Evolutionary conservation across 2,888 invertebrate species (phyloP).

Genomic region (Rhamnusium bicolor): DNA sequence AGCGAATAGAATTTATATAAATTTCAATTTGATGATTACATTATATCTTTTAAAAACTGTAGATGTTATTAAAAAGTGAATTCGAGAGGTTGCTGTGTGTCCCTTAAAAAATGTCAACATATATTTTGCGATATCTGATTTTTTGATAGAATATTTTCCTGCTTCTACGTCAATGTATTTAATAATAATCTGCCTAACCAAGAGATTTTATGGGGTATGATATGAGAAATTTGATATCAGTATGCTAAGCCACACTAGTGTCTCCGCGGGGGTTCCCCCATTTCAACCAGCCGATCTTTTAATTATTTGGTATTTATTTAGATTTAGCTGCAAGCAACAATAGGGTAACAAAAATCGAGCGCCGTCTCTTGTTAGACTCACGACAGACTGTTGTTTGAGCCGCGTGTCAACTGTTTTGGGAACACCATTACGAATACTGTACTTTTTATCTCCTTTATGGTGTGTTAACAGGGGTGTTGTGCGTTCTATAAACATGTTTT

Average conservation of each 20-base stretch:
- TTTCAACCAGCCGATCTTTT: slow-evolving; percentile 48
- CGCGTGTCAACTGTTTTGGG: slow-evolving; percentile 62
- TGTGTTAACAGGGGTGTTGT: slow-evolving; percentile 45
- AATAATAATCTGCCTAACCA: background rate
- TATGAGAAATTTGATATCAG: slow-evolving; percentile 49
- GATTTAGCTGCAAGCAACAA: slow-evolving; percentile 56
- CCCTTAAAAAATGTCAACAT: too few species aligned
- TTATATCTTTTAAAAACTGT: too few species aligned
- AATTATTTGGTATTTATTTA: slow-evolving; percentile 62
- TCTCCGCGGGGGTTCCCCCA: slow-evolving; percentile 59
- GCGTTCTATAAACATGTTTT: slow-evolving; percentile 51
- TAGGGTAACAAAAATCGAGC: slow-evolving; percentile 56
- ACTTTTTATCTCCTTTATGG: slow-evolving; percentile 49
- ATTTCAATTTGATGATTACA: too few species aligned
- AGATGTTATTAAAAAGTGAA: too few species aligned
- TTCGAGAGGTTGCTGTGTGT: too few species aligned
- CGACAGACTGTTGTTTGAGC: slow-evolving; percentile 57
- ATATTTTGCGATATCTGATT: too few species aligned
- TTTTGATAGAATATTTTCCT: too few species aligned
- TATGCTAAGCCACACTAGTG: slow-evolving; percentile 35
- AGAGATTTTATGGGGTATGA: slow-evolving; percentile 9
- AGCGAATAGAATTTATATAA: too few species aligned
- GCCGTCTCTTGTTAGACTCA: slow-evolving; percentile 53
- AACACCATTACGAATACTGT: slow-evolving; percentile 56
- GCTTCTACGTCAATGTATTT: background rate